These are phyloP conservation scores for Lasius fuliginosus DNA, from an alignment of 2,888 invertebrate genomes.

Conservation along the genomic window DNA sequence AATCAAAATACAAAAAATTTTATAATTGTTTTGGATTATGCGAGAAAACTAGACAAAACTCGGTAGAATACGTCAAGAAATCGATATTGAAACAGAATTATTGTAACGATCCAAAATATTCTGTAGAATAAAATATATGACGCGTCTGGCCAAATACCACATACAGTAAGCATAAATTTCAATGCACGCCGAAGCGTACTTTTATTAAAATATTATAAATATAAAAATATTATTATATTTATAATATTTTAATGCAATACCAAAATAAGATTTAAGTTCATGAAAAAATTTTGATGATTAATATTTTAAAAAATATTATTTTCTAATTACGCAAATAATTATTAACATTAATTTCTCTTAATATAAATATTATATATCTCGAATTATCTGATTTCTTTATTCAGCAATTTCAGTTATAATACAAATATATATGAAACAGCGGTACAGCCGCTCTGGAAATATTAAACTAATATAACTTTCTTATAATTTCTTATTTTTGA, in stretches of 20 bases:
- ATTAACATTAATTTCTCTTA: neutral
- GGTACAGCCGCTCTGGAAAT: neutral
- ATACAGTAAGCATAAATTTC: conserved; percentile 34
- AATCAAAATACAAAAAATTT: conserved; percentile 44
- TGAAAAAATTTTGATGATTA: too few relatives aligned
- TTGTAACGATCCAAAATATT: conserved; percentile 29
- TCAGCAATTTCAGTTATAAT: neutral
- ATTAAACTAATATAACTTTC: neutral
- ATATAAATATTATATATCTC: neutral
- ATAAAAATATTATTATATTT: too few relatives aligned
- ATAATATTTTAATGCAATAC: too few relatives aligned
- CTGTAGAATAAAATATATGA: conserved; percentile 1
- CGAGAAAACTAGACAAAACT: conserved; percentile 12
- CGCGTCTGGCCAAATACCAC: conserved; percentile 36
- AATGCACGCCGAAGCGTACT: conserved; percentile 22
- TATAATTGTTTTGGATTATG: conserved; percentile 11
- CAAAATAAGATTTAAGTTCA: too few relatives aligned
- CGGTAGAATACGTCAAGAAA: neutral
- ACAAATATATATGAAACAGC: neutral
- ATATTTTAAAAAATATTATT: neutral
- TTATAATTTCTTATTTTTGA: neutral
- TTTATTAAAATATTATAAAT: too few relatives aligned
- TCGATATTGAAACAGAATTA: conserved; percentile 30
- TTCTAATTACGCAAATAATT: neutral
- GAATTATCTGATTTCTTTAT: neutral